Evolutionary conservation across 2,888 invertebrate species (phyloP), one percentile per base, ranked within the genome.

Genomic region (Actias luna): DNA sequence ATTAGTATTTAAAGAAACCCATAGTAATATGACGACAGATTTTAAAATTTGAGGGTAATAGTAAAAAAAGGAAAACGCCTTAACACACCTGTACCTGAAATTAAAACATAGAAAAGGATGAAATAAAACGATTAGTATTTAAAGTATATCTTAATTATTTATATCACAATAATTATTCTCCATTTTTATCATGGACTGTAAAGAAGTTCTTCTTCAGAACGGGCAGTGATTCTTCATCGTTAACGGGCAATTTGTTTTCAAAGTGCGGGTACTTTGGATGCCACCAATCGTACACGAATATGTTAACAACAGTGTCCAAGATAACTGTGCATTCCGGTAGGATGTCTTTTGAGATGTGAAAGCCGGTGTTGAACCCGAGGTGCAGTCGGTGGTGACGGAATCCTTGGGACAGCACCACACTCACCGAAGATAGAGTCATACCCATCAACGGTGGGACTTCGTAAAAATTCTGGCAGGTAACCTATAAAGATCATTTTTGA

Each of bases 381-480:
- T 93, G 92, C 3, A 95, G 78, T 7, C 92, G 82, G 65, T 94
- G 92, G 67, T 94, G 88, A 0, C 92, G 81, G 69, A 93, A 93
- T 0, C 93, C 93, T 58, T 93, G 93, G 0, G 94, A 92, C 12
- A 95, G 82, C 0, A 85, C 88, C 64, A 94, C 81, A 58, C 89
- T 89, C 0, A 94, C 93, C 0, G 92, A 92, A 57, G 93, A 93
- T 39, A 95, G 77, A 0, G 93, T 93, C 82, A 94, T 88, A 0
- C 95, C 95, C 80, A 94, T 92, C 3, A 95, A 87, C 4, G 93
- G 92, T 0, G 94, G 94, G 7, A 94, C 85, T 66, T 93, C 89
- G 69, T 93, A 88, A 71, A 94, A 94, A 66, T 89, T 88, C 69
- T 88, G 81, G 71, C 94, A 94, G 60, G 89, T 92, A 5, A 95